phyloP scores from a whole-genome alignment of 2,888 invertebrate genomes.

The Meiosimyza platycephala region DNA sequence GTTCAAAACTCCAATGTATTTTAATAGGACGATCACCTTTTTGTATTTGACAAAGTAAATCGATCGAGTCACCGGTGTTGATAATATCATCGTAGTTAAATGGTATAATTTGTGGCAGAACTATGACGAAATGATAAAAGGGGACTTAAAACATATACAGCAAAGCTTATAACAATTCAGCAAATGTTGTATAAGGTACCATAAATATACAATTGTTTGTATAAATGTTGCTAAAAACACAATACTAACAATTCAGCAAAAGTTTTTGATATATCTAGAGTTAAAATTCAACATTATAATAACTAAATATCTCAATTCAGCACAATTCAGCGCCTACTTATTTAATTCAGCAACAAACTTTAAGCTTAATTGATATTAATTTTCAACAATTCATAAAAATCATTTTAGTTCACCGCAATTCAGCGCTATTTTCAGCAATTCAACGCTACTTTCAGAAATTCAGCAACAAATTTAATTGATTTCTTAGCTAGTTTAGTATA shows the following conservation, averaged over 20 bases:
- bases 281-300: too few relatives aligned
- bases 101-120: slow-evolving; percentile 81
- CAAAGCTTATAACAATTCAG: slow-evolving; percentile 17
- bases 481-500: background rate
- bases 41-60: slow-evolving; percentile 78
- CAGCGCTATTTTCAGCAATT: slow-evolving; percentile 22
- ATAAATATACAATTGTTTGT: too few relatives aligned
- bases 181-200: background rate
- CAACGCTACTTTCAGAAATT: too few relatives aligned
- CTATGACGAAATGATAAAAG: slow-evolving; percentile 64
- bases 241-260: too few relatives aligned
- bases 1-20: slow-evolving; percentile 74
- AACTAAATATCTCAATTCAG: background rate
- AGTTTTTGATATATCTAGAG: too few relatives aligned
- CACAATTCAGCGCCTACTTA: background rate
- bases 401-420: slow-evolving; percentile 10
- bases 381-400: background rate
- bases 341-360: background rate
- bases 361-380: background rate
- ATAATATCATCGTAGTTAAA: slow-evolving; percentile 80
- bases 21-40: slow-evolving; percentile 77
- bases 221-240: too few relatives aligned
- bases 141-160: background rate
- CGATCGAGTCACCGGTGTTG: slow-evolving; percentile 78
- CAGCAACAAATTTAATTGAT: slow-evolving; percentile 2